Evolutionary conservation across 1,140 invertebrate genomes (phyloP).

Genomic region (Zaprionus gabonicus): DNA sequence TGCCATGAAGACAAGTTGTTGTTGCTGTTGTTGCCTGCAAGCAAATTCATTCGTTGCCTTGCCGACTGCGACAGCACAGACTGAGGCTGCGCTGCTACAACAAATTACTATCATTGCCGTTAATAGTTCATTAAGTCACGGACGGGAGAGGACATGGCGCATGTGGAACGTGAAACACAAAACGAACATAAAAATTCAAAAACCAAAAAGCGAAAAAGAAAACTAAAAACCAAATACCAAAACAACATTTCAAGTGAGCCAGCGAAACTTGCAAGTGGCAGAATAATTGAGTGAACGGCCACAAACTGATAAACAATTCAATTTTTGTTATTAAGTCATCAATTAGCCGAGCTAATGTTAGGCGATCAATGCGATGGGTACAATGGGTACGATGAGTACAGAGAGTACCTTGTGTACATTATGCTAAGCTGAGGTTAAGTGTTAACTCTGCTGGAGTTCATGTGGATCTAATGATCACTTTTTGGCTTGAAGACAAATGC

Average conservation of each 20-base stretch:
- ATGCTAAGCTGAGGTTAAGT: neutral
- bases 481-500: neutral
- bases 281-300: conserved; percentile 81
- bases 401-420: conserved; percentile 1
- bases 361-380: neutral
- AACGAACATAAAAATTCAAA: conserved; percentile 51
- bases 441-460: neutral
- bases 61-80: conserved; percentile 14
- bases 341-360: conserved; percentile 60
- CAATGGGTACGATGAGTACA: neutral
- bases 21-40: conserved; percentile 60
- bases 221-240: conserved; percentile 3
- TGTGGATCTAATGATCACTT: neutral
- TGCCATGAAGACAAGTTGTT: conserved; percentile 81
- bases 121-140: conserved; percentile 83
- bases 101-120: conserved; percentile 83
- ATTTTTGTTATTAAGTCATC: conserved; percentile 79
- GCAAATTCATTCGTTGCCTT: conserved; percentile 69
- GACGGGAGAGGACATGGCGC: conserved; percentile 54
- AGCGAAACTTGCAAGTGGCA: conserved; percentile 60
- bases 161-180: conserved; percentile 72
- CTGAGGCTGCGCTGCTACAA: conserved; percentile 54
- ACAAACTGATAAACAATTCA: conserved; percentile 73
- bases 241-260: neutral
- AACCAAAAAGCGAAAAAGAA: neutral